These are phyloP conservation scores for Dermochelys coriacea DNA, from an alignment of 2,797 vertebrate genomes.

Conservation along the genomic window DNA sequence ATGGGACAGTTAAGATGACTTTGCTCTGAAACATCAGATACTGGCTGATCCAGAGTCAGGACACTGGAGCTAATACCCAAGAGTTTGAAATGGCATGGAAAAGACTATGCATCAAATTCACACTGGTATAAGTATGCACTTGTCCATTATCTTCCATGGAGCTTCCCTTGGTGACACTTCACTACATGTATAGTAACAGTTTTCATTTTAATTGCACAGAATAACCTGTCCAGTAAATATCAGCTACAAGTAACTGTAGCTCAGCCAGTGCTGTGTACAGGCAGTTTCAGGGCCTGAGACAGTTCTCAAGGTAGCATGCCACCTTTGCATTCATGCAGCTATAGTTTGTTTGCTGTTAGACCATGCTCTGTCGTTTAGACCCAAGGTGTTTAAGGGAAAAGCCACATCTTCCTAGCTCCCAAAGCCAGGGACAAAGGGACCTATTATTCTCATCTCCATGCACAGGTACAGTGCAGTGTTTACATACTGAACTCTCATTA, in stretches of 20 bases:
- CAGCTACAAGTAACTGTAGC: neutral
- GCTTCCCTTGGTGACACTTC: neutral
- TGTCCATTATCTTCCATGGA: neutral
- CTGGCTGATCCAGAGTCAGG: neutral
- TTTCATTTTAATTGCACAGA: neutral
- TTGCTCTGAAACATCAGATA: neutral
- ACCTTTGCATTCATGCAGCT: neutral
- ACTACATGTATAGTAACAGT: neutral
- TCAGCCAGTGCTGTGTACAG: neutral
- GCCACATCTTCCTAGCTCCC: neutral
- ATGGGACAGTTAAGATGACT: neutral
- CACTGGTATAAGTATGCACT: neutral
- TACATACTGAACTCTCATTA: neutral
- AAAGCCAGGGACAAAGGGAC: neutral
- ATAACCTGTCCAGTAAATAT: neutral
- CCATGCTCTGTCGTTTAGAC: neutral
- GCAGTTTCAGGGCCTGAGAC: neutral
- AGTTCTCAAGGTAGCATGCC: neutral
- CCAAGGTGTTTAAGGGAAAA: neutral
- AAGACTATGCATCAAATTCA: fast-evolving
- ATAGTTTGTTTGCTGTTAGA: neutral
- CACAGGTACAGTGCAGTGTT: fast-evolving
- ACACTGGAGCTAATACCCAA: neutral
- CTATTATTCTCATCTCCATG: neutral
- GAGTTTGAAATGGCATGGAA: neutral